Conservation (phyloP, 2,113 vertebrate genomes). For the Corapipo altera region DNA sequence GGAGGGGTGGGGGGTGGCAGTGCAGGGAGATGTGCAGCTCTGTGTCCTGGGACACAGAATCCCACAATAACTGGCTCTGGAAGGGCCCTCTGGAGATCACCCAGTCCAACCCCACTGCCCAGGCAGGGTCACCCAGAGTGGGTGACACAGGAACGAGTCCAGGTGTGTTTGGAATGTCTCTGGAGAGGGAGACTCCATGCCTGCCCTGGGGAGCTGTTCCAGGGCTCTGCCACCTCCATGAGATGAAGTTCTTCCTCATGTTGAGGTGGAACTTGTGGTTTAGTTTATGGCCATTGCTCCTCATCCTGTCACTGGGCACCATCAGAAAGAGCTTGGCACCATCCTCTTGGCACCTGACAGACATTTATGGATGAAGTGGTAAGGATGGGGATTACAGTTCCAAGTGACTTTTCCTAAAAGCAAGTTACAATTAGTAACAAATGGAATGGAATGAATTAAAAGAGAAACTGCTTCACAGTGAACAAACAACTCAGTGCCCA, state of each 20-base stretch:
- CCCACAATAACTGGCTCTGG: accelerated
- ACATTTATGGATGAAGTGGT: neutral
- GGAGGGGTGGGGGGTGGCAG: constrained; percentile 16
- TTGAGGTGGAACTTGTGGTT: neutral
- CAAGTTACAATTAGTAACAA: neutral
- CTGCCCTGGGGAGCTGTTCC: neutral
- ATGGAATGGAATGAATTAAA: neutral
- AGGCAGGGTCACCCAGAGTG: neutral
- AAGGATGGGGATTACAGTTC: neutral
- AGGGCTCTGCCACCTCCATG: neutral
- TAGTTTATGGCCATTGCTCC: neutral
- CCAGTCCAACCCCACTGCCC: neutral
- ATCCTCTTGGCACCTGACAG: accelerated
- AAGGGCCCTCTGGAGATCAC: neutral
- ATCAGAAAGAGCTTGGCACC: accelerated
- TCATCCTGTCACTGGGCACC: neutral
- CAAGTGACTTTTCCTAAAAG: neutral
- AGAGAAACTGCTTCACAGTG: neutral
- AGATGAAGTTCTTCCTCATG: neutral
- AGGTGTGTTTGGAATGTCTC: neutral
- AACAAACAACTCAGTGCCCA: neutral
- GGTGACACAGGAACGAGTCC: neutral
- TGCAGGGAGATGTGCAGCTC: constrained; percentile 50
- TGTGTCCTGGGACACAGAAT: constrained; percentile 10
- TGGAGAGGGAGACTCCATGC: neutral